A percentile compares a stretch with the other conserved stretches of the same genome.
Evolutionary conservation across 2,113 vertebrate genomes (phyloP).

Genomic region (Papio anubis): DNA sequence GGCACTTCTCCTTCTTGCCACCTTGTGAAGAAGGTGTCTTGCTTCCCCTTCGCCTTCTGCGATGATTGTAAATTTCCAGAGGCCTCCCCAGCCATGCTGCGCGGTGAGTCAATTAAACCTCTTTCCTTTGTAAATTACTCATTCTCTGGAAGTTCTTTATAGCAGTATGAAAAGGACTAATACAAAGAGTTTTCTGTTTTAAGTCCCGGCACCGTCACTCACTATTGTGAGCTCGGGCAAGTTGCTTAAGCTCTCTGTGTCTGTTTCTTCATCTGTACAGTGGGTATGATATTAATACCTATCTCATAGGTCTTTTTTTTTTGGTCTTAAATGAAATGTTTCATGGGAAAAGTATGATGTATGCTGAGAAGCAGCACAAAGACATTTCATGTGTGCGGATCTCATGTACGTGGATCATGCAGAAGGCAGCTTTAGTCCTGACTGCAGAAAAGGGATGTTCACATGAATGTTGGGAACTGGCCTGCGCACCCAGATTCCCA

Average conservation of each 20-base stretch:
- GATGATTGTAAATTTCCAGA: too few species aligned
- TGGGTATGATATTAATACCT: not conserved
- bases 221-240: not conserved
- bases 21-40: too few species aligned
- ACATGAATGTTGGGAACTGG: accelerated
- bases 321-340: not conserved
- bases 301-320: not conserved
- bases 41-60: too few species aligned
- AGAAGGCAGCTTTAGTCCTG: not conserved
- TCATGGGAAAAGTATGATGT: not conserved
- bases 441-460: not conserved
- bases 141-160: too few species aligned
- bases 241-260: not conserved
- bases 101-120: too few species aligned
- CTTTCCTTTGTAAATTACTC: too few species aligned
- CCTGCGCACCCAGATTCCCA: not conserved
- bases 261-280: not conserved
- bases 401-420: accelerated
- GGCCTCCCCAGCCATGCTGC: too few species aligned
- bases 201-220: not conserved
- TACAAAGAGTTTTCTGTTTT: not conserved
- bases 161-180: too few species aligned
- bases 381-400: accelerated
- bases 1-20: too few species aligned
- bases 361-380: accelerated